Percentiles rank a stretch among this genome's conserved stretches.
Conservation (phyloP, 2,113 vertebrate species). For the Taurulus bubalis region DNA sequence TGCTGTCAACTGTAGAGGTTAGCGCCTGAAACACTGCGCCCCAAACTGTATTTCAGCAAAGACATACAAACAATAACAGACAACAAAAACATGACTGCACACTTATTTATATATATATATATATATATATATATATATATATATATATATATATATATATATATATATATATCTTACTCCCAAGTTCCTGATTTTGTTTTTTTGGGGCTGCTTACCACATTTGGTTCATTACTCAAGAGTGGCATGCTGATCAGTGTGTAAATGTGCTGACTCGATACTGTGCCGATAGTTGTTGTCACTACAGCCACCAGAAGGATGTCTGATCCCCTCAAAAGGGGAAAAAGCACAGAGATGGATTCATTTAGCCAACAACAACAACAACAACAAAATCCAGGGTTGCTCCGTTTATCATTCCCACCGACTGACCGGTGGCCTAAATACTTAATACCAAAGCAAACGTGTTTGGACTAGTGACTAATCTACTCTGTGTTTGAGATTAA, state of each 20-base stretch:
- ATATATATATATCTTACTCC: too few relatives aligned
- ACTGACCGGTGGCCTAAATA: slow-evolving; percentile 75
- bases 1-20: slow-evolving; percentile 11
- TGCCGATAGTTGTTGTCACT: slow-evolving; percentile 28
- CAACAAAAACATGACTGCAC: neutral
- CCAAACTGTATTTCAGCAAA: slow-evolving; percentile 2
- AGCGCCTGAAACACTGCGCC: neutral
- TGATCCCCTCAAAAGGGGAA: slow-evolving; percentile 22
- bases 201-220: slow-evolving; percentile 28
- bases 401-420: slow-evolving; percentile 44
- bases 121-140: too few relatives aligned
- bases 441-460: slow-evolving; percentile 72
- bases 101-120: too few relatives aligned
- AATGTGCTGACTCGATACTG: slow-evolving; percentile 63
- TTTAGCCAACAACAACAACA: slow-evolving; percentile 29
- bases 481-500: slow-evolving; percentile 33
- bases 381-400: slow-evolving; percentile 37
- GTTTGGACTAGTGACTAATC: slow-evolving; percentile 56
- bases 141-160: too few relatives aligned
- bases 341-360: slow-evolving; percentile 62
- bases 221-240: slow-evolving; percentile 57
- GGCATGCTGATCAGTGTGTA: slow-evolving; percentile 47
- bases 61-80: neutral
- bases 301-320: slow-evolving; percentile 36
- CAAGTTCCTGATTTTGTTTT: slow-evolving; percentile 61